Evolutionary conservation across 2,888 invertebrate genomes (phyloP).

Genomic region (Tetragonula carbonaria): DNA sequence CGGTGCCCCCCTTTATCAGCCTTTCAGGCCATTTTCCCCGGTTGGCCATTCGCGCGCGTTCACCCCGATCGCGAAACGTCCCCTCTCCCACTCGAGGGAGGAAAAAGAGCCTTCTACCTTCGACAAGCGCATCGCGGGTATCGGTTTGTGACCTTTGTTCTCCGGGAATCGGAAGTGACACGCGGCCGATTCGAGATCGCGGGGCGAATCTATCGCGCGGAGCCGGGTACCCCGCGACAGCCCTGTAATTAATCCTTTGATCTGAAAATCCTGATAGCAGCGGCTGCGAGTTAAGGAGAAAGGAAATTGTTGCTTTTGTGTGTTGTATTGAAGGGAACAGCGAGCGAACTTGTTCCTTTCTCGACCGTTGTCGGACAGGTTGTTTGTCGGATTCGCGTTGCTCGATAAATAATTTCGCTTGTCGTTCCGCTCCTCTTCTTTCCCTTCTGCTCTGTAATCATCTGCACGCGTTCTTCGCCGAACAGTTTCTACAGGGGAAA

Average conservation of each 20-base stretch:
- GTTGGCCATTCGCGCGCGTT: neutral
- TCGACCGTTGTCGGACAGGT: too few relatives aligned
- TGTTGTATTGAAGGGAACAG: neutral
- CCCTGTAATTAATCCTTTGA: constrained; percentile 23
- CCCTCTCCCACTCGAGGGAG: neutral
- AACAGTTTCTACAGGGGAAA: too few relatives aligned
- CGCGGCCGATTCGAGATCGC: constrained; percentile 6
- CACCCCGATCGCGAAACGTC: neutral
- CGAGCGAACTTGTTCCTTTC: too few relatives aligned
- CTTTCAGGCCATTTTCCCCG: constrained; percentile 20
- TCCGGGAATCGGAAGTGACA: neutral
- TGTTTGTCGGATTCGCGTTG: neutral
- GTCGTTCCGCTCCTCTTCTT: too few relatives aligned
- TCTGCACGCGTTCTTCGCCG: too few relatives aligned
- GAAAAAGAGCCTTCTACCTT: neutral
- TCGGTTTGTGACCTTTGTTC: constrained; percentile 38
- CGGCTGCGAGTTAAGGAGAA: neutral
- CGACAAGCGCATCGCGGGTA: constrained; percentile 28
- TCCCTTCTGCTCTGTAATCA: too few relatives aligned
- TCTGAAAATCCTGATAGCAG: neutral
- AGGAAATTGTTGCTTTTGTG: neutral
- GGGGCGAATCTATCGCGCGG: neutral
- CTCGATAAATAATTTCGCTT: too few relatives aligned
- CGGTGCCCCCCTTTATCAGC: neutral
- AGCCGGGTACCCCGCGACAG: neutral